Conservation (phyloP, 2,113 vertebrate species). For the Upupa epops region DNA sequence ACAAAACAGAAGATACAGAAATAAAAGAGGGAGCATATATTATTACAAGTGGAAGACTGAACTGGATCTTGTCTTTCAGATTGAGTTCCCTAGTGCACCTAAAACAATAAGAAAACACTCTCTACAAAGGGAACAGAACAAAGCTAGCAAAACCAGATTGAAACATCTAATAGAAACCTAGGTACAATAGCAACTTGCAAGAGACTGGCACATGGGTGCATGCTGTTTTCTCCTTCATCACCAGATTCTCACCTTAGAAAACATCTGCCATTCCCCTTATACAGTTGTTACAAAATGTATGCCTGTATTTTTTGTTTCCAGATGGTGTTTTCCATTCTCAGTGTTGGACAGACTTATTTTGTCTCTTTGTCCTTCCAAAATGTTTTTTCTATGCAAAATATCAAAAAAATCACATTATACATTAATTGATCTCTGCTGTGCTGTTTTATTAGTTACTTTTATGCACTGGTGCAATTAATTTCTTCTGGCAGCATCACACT, state of each 20-base stretch:
- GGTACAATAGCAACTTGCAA: neutral
- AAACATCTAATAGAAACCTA: neutral
- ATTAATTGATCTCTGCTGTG: neutral
- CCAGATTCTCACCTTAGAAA: neutral
- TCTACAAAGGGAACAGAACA: neutral
- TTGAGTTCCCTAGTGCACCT: neutral
- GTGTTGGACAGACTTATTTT: neutral
- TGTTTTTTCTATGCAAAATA: neutral
- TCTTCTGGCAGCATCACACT: neutral
- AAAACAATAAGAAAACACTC: neutral
- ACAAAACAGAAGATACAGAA: neutral
- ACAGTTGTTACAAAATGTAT: neutral
- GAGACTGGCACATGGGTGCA: neutral
- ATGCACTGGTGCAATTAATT: neutral
- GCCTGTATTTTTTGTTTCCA: neutral
- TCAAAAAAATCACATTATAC: neutral
- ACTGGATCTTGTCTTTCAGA: neutral
- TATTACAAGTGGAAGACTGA: neutral
- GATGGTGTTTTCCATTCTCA: neutral
- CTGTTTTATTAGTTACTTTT: neutral
- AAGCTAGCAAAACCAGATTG: neutral
- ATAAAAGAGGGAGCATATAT: neutral
- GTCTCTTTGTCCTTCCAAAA: conserved; percentile 21
- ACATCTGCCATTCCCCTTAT: neutral
- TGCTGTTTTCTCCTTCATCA: neutral